Base-by-base conservation (phyloP, 2,888 invertebrate genomes). In the Acleris laterana region DNA sequence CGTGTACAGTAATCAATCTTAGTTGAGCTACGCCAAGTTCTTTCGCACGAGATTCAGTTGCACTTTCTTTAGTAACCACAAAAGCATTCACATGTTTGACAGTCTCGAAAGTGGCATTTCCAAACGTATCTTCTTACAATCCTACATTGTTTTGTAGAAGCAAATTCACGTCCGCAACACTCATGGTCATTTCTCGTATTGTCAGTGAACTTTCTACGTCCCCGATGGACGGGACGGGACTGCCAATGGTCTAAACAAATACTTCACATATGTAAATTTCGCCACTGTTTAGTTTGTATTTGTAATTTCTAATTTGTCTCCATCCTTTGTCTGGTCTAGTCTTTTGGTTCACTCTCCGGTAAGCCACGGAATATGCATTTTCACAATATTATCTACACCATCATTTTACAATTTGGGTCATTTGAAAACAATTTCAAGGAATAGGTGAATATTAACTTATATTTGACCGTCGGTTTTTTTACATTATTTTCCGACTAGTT, bases 161-260 rank as follows among this genome's bases (percentile, higher is more conserved):
- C 83, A 87, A 89, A 90, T 88, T 74, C 75, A 79, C 82, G 75
- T 82, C 80, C 81, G 80, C 76, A 74, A 70, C 71, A 70, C 71
- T 75, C 75, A 80, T 84, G 86, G 88, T 85, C 84, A 88, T 89
- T 88, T 88, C 85, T 78, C 70, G 81, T 78, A 83, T 85, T 85
- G 89, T 88, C 81, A 85, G 84, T 71, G 72, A 76, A 85, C 90
- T 91, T 91, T 91, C 90, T 89, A 84, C 75, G 89, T 69, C 89
- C 89, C 79, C 84, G 75, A 81, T 89, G 80, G 81, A 74, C 80
- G 70, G 73, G 86, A 65, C 68, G 55, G 50, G 75, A 85, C 81
- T 88, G 80, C 73, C 82, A 87, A 88, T 86, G 77, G 72, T 77
- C 77, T 66, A 73, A 78, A 83, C 83, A 84, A 81, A 84, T 80